Conservation (phyloP, 2,888 invertebrate species). For the Drosophila merina region DNA sequence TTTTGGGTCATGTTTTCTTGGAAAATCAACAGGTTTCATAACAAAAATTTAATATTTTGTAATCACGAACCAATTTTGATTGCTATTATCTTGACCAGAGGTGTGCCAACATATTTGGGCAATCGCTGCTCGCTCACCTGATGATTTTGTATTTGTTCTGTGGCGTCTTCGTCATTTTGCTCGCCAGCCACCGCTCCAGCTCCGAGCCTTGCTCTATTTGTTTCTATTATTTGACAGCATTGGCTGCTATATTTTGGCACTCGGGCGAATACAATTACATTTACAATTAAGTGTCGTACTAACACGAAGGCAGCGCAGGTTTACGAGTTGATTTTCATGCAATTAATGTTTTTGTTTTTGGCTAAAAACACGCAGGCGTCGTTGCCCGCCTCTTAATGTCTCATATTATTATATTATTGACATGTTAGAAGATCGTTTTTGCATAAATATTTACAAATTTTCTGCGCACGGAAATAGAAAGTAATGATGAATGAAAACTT, state of each 20-base stretch:
- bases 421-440: conserved; percentile 37
- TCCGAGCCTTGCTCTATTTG: conserved; percentile 13
- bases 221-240: conserved; percentile 15
- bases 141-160: conserved; percentile 39
- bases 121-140: conserved; percentile 44
- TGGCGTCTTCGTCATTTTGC: conserved; percentile 54
- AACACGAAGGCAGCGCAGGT: conserved; percentile 19
- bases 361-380: conserved; percentile 17
- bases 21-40: not conserved
- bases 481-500: conserved; percentile 46
- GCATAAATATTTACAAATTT: conserved; percentile 71
- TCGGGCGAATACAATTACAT: conserved; percentile 52
- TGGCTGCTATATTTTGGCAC: conserved; percentile 61
- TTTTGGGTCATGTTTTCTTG: not conserved
- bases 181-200: conserved; percentile 13
- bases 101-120: conserved; percentile 26
- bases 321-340: conserved; percentile 40
- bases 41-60: not conserved
- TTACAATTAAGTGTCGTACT: conserved; percentile 19
- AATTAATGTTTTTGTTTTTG: conserved; percentile 9
- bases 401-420: conserved; percentile 45
- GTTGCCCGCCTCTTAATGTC: conserved; percentile 22
- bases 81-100: not conserved
- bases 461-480: conserved; percentile 61
- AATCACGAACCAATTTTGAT: not conserved